Evolutionary conservation across 2,888 invertebrate species (phyloP), one percentile per base, ranked within the genome.

Genomic region (Tubiluchus corallicola): DNA sequence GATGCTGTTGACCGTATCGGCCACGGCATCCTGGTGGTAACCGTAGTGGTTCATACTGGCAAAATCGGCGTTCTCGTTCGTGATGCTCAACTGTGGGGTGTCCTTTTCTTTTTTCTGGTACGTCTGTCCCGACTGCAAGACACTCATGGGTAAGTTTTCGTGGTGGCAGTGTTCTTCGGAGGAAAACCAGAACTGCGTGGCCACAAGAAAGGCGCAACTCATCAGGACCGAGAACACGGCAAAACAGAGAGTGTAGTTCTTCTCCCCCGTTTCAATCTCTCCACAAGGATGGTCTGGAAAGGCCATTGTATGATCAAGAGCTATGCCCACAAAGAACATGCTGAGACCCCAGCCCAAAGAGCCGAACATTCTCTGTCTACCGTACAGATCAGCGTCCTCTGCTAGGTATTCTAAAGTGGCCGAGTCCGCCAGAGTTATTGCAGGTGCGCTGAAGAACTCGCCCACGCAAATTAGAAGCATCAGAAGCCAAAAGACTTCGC

Each of bases 201-300:
- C 88, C 3, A 82, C 80, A 41, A 90, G 77, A 45, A 94, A 72
- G 1, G 96, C 90, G 40, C 84, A 87, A 2, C 84, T 81, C 90
- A 96, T 96, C 20, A 98, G 71, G 20, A 94, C 82, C 16, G 88
- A 84, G 68, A 98, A 98, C 40, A 90, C 88, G 9, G 92, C 87
- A 67, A 98, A 98, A 64, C 96, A 98, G 51, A 96, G 85, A 21
- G 88, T 90, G 67, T 98, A 98, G 68, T 98, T 98, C 64, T 92
- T 87, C 67, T 98, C 96, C 60, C 82, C 77, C 48, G 75, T 73
- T 56, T 83, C 82, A 4, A 85, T 83, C 0, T 58, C 60, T 38
- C 60, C 80, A 59, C 90, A 92, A 0, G 88, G 88, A 65, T 88
- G 87, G 55, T 82, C 75, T 18, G 87, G 82, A 65, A 98, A 96